Evolutionary conservation across 2,113 vertebrate genomes (phyloP), one percentile per base, ranked within the genome.

Genomic region (Rattus rattus): DNA sequence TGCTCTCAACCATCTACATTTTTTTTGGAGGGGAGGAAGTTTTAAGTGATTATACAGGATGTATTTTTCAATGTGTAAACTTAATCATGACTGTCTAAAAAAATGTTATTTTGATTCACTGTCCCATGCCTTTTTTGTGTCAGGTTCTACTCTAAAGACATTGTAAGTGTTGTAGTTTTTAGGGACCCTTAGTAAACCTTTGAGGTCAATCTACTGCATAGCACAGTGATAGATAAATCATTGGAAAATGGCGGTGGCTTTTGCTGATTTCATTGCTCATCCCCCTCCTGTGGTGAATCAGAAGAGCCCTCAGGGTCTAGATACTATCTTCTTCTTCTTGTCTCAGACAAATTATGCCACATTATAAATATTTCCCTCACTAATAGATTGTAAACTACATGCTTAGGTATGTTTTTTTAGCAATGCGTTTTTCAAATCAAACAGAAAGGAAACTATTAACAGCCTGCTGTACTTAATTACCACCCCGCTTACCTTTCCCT

Each of bases 31-130:
- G 43, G 43, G 43, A 43, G 43, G 36, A 88, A 90, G 22, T 87
- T 76, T 89, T 65, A 93, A 69, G 54, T 94, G 1, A 83, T 87
- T 87, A 70, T 43, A 77, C 92, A 93, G 12, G 43, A 47, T 33
- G 30, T 49, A 8, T 9, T 22, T 67, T 61, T 47, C 7, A 86
- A 1, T 49, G 6, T 33, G 43, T 67, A 54, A 52, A 36, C 52
- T 70, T 87, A 52, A 87, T 36, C 47, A 52, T 36, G 10, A 24
- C 2, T 24, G 11, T 67, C 28, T 7, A 86, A 20, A 49, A 30
- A 67, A 28, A 4, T 14, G 17, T 67, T 85, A 7, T 47, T 67
- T 49, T 33, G 12, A 86, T 49, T 67, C 10, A 49, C 28, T 86
- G 36, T 33, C 28, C 39, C 16, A 49, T 20, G 1, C 3, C 20